Base-by-base conservation (phyloP, 1,140 invertebrate genomes). In the Copidosoma floridanum region DNA sequence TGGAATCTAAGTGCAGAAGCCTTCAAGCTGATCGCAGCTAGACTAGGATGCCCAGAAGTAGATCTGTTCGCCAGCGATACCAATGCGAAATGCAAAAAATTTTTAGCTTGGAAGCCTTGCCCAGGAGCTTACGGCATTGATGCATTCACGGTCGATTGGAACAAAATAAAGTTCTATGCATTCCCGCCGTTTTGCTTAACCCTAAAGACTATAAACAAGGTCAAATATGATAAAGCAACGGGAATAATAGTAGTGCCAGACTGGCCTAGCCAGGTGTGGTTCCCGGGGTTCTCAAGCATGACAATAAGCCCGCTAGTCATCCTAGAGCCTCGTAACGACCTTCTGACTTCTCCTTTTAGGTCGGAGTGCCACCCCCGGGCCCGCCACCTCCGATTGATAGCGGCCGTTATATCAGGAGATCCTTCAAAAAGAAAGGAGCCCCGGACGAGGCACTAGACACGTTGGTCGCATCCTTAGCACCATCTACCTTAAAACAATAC, bases 211-310 rank as follows among this genome's bases (percentile, higher is more conserved):
- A 35, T 71, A 37, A 55, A 55, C 20, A 71, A 70, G 64, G 69
- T 71, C 32, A 64, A 64, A 24, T 16, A n/a, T 37, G 71, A 71
- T 29, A 58, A 65, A 55, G 68, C 64, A 18, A 41, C 35, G 26
- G 67, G 68, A 3, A 65, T 68, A 24, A 12, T 71, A 10, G 64
- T 71, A 12, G 65, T 65, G 56, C 73, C 70, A 73, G 71, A 75
- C 16, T 74, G 70, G 65, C 61, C 63, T 12, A 57, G 62, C 3
- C 72, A 72, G 57, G 66, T 67, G 1, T 70, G 71, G 71, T 74
- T 68, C 57, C 68, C 68, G 1, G 14, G 66, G 16, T 20, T 54
- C 61, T 43, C 46, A 57, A 35, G n/a, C n/a, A n/a, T n/a, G n/a
- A n/a, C n/a, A n/a, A n/a, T n/a, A n/a, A n/a, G n/a, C n/a, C n/a